Evolutionary conservation across 2,113 vertebrate genomes (phyloP).

Genomic region (Clarias batrachus): DNA sequence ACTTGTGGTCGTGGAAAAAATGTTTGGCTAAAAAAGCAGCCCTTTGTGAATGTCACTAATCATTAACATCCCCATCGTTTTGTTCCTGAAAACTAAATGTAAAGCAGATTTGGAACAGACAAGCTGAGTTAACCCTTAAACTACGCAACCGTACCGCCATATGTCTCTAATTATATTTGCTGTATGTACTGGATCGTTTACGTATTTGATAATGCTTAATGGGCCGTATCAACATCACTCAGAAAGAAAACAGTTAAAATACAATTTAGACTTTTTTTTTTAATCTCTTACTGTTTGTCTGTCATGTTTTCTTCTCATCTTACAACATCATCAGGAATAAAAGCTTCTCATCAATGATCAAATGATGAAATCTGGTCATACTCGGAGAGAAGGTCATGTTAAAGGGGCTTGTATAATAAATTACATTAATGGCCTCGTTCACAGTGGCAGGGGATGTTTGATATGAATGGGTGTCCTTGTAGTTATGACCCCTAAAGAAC

Average conservation of each 20-base stretch:
- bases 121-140: background rate
- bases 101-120: background rate
- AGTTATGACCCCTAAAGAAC: conserved; percentile 12
- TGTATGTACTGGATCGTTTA: background rate
- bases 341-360: background rate
- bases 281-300: background rate
- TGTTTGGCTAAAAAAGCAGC: background rate
- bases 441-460: conserved; percentile 67
- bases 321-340: background rate
- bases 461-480: conserved; percentile 43
- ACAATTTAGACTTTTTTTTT: background rate
- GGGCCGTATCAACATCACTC: background rate
- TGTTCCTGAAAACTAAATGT: background rate
- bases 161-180: background rate
- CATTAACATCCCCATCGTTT: background rate
- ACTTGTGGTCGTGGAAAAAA: conserved; percentile 16
- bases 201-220: background rate
- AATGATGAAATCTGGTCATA: background rate
- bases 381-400: conserved; percentile 66
- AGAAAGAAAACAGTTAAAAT: no score
- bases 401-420: conserved; percentile 73
- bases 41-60: conserved; percentile 39
- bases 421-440: conserved; percentile 77
- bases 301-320: background rate
- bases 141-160: no score